phyloP scores from a whole-genome alignment of 1,140 invertebrate genomes.

The Drosophila parvula region DNA sequence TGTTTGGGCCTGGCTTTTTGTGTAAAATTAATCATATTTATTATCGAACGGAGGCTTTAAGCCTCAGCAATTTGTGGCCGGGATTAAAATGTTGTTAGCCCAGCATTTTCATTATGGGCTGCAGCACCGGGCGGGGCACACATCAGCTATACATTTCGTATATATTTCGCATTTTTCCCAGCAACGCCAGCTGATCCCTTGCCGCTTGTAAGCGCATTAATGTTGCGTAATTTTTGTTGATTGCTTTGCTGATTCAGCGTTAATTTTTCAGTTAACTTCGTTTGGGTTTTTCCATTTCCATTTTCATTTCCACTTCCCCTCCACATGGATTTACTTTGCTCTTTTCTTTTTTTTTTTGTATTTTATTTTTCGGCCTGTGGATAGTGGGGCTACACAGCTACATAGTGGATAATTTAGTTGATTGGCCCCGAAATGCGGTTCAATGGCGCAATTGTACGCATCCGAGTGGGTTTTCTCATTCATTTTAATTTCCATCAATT shows the following conservation, averaged over 20 bases:
- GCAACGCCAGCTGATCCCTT: constrained; percentile 28
- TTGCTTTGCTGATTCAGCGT: constrained; percentile 73
- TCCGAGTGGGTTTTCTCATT: constrained; percentile 10
- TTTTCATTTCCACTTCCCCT: constrained; percentile 1
- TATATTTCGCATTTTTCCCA: constrained; percentile 5
- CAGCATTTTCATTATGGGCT: constrained; percentile 55
- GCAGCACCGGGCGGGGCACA: constrained; percentile 33
- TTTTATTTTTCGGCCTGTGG: too few species aligned
- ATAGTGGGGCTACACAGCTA: neutral
- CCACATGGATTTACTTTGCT: neutral
- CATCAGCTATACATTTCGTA: neutral
- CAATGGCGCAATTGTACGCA: neutral
- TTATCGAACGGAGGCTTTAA: constrained; percentile 55
- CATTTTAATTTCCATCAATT: constrained; percentile 23
- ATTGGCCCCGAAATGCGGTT: constrained; percentile 13
- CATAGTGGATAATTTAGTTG: constrained; percentile 27
- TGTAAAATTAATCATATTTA: constrained; percentile 76
- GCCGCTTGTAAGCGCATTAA: constrained; percentile 50
- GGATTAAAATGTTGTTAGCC: constrained; percentile 68
- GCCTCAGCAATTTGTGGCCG: constrained; percentile 72
- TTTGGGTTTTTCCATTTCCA: constrained; percentile 29
- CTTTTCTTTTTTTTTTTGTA: too few species aligned
- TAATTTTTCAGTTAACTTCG: constrained; percentile 56
- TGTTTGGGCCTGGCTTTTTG: constrained; percentile 15
- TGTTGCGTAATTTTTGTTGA: constrained; percentile 67